Evolutionary conservation across 2,888 invertebrate genomes (phyloP), one percentile per base, ranked within the genome.

Genomic region (Cordilura impudica): DNA sequence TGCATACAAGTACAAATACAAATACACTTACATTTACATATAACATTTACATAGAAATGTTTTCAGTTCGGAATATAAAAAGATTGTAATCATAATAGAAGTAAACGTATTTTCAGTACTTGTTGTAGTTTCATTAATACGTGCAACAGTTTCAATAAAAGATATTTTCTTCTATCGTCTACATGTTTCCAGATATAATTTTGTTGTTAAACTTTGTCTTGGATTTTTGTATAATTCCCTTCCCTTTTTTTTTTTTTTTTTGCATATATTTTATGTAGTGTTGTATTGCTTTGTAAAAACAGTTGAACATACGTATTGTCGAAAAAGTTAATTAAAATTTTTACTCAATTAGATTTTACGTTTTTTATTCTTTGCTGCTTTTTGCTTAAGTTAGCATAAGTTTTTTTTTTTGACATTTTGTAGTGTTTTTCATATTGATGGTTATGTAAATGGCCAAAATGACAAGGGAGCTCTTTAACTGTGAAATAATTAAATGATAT

Each of bases 321-420:
- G 14, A 18, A 69, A 71, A 74, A 79, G 74, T 79, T 74, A 79
- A 74, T 78, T 78, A 78, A 73, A 78, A 69, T 58, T 65, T 31
- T 54, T 47, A 54, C 49, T 66, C 49, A 79, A 71, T 74, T 74
- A 54, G 39, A 70, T 65, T 70, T 69, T 65, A 51, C 21, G 45
- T 63, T 67, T 12, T 21, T 16, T 18, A 31, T 54, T 16, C 18
- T n/a, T 8, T 29, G 10, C 12, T 56, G 2, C 14, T n/a, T 23
- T 14, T 39, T 39, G 26, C 26, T n/a, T n/a, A 26, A 26, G 26
- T 39, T 39, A 39, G n/a, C 35, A n/a, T 39, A 39, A 39, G 35
- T 39, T 39, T 39, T 39, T 39, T 2, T n/a, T 4, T n/a, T n/a
- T 39, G 4, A 1, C 35, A 39, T 39, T 35, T 12, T n/a, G 35